A percentile compares a stretch with the other conserved stretches of the same genome.
Evolutionary conservation across 2,888 invertebrate species (phyloP).

Genomic region (Diogma glabrata): DNA sequence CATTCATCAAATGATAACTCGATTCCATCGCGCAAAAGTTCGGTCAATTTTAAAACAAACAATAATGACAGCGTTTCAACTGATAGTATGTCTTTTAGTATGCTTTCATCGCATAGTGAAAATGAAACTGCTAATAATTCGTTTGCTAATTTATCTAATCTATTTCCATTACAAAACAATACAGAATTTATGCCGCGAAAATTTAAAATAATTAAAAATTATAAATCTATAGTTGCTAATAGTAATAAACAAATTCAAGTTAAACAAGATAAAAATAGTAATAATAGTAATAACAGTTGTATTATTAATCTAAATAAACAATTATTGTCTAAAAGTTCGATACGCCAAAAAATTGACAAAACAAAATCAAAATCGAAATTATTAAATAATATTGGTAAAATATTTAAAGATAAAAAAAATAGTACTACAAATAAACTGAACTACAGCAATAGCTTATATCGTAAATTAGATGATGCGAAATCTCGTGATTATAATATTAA

Average conservation of each 20-base stretch:
- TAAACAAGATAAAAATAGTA: neutral
- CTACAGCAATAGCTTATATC: conserved; percentile 5
- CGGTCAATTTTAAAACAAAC: conserved; percentile 30
- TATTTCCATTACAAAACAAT: neutral
- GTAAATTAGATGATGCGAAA: conserved; percentile 2
- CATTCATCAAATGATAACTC: conserved; percentile 25
- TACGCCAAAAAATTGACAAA: conserved; percentile 7
- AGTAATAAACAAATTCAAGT: neutral
- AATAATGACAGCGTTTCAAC: conserved; percentile 8
- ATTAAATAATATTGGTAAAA: conserved; percentile 5
- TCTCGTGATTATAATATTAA: neutral
- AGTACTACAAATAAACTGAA: conserved; percentile 1
- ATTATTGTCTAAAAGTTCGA: neutral
- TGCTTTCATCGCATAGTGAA: conserved; percentile 12
- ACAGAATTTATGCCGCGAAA: conserved; percentile 3
- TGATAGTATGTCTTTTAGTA: conserved; percentile 12
- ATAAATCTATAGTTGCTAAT: neutral
- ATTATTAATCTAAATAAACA: conserved; percentile 3
- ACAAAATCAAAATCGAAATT: conserved; percentile 1
- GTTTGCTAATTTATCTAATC: neutral
- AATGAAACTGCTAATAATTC: conserved; percentile 10
- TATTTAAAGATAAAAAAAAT: conserved; percentile 9
- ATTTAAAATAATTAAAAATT: conserved; percentile 9
- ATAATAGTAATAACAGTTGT: too few relatives aligned
- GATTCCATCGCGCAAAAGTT: conserved; percentile 31